Evolutionary conservation across 2,888 invertebrate genomes (phyloP).

Genomic region (Drosophila yooni): DNA sequence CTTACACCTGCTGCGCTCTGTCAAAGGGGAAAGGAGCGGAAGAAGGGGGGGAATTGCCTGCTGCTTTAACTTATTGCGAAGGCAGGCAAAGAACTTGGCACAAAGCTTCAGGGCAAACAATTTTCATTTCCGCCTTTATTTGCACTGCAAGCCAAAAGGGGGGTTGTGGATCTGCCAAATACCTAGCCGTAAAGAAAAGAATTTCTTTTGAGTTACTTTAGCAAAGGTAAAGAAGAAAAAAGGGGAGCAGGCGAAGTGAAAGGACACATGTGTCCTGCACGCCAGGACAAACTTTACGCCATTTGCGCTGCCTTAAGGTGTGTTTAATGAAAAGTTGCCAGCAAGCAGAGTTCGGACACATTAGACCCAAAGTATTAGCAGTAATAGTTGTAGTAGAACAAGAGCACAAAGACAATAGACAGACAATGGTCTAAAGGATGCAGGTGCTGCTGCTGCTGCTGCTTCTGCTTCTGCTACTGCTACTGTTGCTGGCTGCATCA

Average conservation of each 20-base stretch:
- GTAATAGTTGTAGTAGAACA: conserved; percentile 2
- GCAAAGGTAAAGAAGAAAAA: conserved; percentile 15
- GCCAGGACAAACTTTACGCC: conserved; percentile 67
- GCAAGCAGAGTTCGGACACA: conserved; percentile 53
- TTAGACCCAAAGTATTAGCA: conserved; percentile 30
- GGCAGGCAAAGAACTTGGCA: conserved; percentile 25
- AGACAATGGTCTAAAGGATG: conserved; percentile 65
- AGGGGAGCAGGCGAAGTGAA: conserved; percentile 15
- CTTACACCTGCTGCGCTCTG: conserved; percentile 41
- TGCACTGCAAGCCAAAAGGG: conserved; percentile 53
- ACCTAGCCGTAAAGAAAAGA: conserved; percentile 58
- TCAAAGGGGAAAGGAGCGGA: conserved; percentile 36
- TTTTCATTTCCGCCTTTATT: conserved; percentile 71
- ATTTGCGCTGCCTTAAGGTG: conserved; percentile 77
- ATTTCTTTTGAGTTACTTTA: conserved; percentile 72
- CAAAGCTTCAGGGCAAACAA: conserved; percentile 61
- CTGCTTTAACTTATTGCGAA: conserved; percentile 62
- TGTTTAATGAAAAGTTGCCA: conserved; percentile 77
- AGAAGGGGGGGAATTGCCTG: conserved; percentile 5
- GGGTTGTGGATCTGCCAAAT: conserved; percentile 30
- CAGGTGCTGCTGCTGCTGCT: conserved; percentile 28
- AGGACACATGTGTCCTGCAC: conserved; percentile 60
- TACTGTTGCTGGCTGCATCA: conserved; percentile 64
- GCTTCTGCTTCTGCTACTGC: conserved; percentile 20
- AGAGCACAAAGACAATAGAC: conserved; percentile 51